Evolutionary conservation across 1,140 invertebrate species (phyloP).

Genomic region (Apocrypta bakeri): DNA sequence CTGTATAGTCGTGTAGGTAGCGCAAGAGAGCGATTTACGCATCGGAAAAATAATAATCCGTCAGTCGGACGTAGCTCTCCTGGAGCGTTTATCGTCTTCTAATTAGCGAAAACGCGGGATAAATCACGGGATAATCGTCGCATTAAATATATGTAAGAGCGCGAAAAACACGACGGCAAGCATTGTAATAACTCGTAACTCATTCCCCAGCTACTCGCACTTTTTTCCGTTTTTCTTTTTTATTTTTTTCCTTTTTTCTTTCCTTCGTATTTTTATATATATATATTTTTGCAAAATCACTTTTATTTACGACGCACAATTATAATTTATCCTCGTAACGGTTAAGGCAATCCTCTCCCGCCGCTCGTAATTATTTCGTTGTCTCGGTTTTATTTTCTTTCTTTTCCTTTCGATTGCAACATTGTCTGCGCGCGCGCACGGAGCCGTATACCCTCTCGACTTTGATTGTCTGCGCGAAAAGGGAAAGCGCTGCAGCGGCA

Average conservation of each 20-base stretch:
- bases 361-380: constrained; percentile 16
- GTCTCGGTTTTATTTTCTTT: background rate
- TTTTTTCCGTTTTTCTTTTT: background rate
- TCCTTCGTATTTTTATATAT: too few species aligned
- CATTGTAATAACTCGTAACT: constrained; percentile 18
- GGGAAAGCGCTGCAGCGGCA: constrained; percentile 9
- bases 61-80: background rate
- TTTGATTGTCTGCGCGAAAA: constrained; percentile 11
- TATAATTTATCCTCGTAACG: constrained; percentile 8
- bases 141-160: background rate
- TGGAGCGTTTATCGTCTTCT: constrained; percentile 13
- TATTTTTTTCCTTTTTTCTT: too few species aligned
- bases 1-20: too few species aligned
- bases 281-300: constrained; percentile 23
- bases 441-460: background rate
- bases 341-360: background rate
- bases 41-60: background rate
- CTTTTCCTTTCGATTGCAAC: background rate
- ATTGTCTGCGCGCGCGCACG: background rate
- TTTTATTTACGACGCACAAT: background rate
- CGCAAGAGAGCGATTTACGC: background rate
- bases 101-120: constrained; percentile 23
- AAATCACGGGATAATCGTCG: constrained; percentile 26
- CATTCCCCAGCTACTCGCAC: background rate
- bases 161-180: background rate